Evolutionary conservation across 2,113 vertebrate species (phyloP).

Genomic region (Callipepla californica): DNA sequence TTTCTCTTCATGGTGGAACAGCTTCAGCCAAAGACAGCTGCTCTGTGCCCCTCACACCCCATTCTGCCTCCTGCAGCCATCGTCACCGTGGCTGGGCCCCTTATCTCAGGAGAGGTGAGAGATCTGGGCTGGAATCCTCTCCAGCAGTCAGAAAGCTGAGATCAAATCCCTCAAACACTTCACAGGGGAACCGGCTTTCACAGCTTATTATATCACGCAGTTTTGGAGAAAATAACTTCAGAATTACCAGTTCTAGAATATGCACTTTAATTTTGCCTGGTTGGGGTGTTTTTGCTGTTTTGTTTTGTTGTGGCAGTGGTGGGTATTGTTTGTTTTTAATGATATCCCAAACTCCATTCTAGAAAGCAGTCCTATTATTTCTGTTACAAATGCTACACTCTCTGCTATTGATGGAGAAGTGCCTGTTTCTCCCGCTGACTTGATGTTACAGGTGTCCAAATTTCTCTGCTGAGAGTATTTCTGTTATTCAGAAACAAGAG

Average conservation of each 20-base stretch:
- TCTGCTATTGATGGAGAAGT: not conserved
- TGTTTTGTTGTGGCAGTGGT: no score
- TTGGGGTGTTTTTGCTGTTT: not conserved
- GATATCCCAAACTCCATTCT: not conserved
- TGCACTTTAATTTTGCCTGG: not conserved
- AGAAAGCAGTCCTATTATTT: not conserved
- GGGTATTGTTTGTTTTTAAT: not conserved
- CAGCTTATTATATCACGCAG: not conserved
- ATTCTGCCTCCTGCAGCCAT: not conserved
- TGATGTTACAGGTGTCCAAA: not conserved
- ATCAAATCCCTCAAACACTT: not conserved
- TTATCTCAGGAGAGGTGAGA: not conserved
- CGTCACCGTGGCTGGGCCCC: fast-evolving
- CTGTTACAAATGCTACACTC: not conserved
- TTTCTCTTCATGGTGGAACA: not conserved
- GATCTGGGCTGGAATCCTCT: not conserved
- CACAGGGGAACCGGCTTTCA: not conserved
- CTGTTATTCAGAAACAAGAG: not conserved
- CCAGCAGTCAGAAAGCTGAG: not conserved
- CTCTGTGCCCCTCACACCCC: not conserved
- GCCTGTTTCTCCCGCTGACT: not conserved
- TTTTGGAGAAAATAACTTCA: not conserved
- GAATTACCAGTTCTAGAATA: not conserved
- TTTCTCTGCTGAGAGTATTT: slow-evolving; percentile 27
- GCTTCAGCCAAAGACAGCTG: not conserved